These are phyloP conservation scores for Drosophila neoperkinsi DNA, from an alignment of 2,888 invertebrate genomes.

Conservation along the genomic window DNA sequence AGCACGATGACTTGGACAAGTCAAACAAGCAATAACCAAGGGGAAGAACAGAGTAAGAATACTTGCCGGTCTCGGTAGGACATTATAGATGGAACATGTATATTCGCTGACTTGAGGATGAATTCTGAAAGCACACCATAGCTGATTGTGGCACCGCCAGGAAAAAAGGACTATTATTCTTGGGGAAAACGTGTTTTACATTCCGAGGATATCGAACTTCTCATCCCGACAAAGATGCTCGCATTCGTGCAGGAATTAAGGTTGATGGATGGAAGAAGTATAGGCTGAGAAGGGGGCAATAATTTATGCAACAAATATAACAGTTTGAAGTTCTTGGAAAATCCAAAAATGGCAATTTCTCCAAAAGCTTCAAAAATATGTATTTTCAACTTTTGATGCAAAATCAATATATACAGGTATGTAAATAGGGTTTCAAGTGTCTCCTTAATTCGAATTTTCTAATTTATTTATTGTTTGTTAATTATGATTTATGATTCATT, in stretches of 20 bases:
- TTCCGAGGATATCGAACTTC: too few relatives aligned
- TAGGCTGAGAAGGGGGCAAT: neutral
- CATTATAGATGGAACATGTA: neutral
- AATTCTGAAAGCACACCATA: neutral
- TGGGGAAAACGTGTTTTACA: neutral
- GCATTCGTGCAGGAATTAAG: neutral
- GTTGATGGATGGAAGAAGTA: neutral
- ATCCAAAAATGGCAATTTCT: too few relatives aligned
- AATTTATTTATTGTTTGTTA: neutral
- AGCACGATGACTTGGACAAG: neutral
- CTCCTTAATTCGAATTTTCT: neutral
- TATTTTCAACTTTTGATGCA: too few relatives aligned
- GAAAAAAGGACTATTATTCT: neutral
- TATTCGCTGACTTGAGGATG: neutral
- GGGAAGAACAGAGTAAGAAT: neutral
- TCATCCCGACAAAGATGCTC: too few relatives aligned
- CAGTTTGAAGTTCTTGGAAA: too few relatives aligned
- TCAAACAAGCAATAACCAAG: too few relatives aligned
- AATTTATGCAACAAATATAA: neutral
- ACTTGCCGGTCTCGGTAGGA: neutral
- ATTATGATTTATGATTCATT: neutral
- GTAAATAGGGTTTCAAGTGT: neutral
- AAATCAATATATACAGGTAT: conserved; percentile 87
- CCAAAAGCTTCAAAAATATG: too few relatives aligned
- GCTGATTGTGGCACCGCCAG: neutral